Evolutionary conservation across 2,888 invertebrate species (phyloP).

Genomic region (Brachypalpus laphriformis): DNA sequence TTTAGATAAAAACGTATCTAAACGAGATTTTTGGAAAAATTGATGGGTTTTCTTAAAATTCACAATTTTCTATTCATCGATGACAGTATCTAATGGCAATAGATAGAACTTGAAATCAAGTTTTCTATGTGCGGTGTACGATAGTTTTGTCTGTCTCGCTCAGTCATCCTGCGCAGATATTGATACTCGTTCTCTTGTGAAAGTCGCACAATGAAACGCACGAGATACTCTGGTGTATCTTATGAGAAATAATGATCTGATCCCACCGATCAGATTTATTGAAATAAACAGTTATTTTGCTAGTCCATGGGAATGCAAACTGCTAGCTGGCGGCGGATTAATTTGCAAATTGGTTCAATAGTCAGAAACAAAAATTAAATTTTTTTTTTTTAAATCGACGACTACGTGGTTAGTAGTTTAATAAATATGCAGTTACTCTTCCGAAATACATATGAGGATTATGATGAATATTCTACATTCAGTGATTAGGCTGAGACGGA

Average conservation of each 20-base stretch:
- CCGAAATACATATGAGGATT: too few relatives aligned
- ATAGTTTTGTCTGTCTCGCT: neutral
- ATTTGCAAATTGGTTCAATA: conserved; percentile 11
- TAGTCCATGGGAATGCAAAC: neutral
- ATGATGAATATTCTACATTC: neutral
- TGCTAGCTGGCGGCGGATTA: neutral
- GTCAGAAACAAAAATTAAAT: neutral
- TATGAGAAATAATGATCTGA: neutral
- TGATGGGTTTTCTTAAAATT: neutral
- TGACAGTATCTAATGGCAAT: too few relatives aligned
- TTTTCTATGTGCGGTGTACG: too few relatives aligned
- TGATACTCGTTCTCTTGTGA: conserved; percentile 1
- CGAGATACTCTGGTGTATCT: neutral
- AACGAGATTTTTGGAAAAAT: neutral
- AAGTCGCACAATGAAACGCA: neutral
- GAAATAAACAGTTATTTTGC: neutral
- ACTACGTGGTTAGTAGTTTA: neutral
- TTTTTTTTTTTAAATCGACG: neutral
- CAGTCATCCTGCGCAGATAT: neutral
- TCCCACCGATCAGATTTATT: neutral
- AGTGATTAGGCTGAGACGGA: neutral
- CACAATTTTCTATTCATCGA: neutral
- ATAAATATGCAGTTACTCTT: neutral
- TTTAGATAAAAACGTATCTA: neutral
- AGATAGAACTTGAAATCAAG: too few relatives aligned